Evolutionary conservation across 2,113 vertebrate species (phyloP).

Genomic region (Phrynosoma blainvillii): DNA sequence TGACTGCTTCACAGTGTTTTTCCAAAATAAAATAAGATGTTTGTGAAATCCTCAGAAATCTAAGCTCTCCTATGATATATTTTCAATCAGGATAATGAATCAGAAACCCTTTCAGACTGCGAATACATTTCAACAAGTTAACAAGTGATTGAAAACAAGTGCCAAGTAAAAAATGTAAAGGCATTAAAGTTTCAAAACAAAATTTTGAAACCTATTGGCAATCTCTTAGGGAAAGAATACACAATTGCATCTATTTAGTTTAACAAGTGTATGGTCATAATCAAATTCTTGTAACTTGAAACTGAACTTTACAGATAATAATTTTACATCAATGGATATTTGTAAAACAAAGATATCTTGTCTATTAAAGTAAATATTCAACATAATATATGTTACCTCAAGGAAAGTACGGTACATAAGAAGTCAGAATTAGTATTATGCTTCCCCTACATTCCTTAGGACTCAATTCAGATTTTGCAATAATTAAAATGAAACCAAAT

Average conservation of each 20-base stretch:
- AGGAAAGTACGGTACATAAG: neutral
- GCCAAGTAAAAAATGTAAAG: neutral
- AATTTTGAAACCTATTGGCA: neutral
- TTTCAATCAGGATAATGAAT: conserved; percentile 62
- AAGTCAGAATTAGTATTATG: neutral
- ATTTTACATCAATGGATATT: neutral
- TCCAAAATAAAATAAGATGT: conserved; percentile 3
- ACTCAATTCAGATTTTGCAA: too few species aligned
- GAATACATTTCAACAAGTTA: conserved; percentile 3
- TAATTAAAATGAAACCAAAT: conserved; percentile 14
- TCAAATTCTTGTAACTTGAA: neutral
- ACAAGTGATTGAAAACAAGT: neutral
- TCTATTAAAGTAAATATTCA: conserved; percentile 24
- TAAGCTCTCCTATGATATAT: conserved; percentile 10
- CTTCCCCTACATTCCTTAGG: neutral
- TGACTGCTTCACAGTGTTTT: neutral
- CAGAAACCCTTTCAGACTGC: neutral
- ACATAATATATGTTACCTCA: conserved; percentile 23
- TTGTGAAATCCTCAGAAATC: neutral
- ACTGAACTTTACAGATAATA: neutral
- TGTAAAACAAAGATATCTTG: neutral
- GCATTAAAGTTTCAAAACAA: neutral
- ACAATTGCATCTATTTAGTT: neutral
- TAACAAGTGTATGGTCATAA: neutral
- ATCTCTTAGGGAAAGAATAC: neutral